Evolutionary conservation across 1,140 invertebrate genomes (phyloP), one percentile per base, ranked within the genome.

Genomic region (Octopus bimaculoides): DNA sequence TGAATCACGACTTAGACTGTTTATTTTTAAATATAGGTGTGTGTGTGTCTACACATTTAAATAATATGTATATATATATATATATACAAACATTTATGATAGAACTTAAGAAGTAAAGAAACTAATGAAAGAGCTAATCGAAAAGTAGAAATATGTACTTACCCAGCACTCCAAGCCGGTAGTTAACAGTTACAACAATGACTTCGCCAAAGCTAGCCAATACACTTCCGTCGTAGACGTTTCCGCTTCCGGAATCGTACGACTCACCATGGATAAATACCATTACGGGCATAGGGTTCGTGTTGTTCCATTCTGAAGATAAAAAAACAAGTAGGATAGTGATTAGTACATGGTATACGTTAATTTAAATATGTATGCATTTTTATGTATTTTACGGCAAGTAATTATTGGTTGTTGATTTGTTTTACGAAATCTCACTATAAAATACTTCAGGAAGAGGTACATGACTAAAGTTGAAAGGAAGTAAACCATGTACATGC

Each of bases 171-270:
- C 97, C 98, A 66, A 99, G 93, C 83, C 98, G 93, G 92, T 98
- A 99, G 93, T 99, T 99, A 88, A 99, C 94, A 82, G 97, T 97
- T 88, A 99, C 95, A 80, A 99, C 96, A 83, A 99, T 95, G 84
- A 98, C 94, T 84, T 96, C 94, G 52, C 97, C 95, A 88, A 96
- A 95, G 86, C 96, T 96, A 77, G 97, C 94, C 80, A 99, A 92
- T 17, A 98, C 95, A 78, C 94, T 95, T 79, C 97, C 97, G 86
- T 98, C 97, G 91, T 98, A 98, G 0, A 96, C 94, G 92, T 98
- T 98, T 55, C 97, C 97, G 56, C 96, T 96, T 90, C 96, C 97
- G 94, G 96, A 98, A 89, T 97, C 95, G 91, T 97, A 98, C 84
- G 96, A 97, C 90, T 98, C 97, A 1, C 97, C 97, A 87, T 98